phyloP scores from a whole-genome alignment of 2,797 vertebrate species.

The Coccyzus lansbergi region DNA sequence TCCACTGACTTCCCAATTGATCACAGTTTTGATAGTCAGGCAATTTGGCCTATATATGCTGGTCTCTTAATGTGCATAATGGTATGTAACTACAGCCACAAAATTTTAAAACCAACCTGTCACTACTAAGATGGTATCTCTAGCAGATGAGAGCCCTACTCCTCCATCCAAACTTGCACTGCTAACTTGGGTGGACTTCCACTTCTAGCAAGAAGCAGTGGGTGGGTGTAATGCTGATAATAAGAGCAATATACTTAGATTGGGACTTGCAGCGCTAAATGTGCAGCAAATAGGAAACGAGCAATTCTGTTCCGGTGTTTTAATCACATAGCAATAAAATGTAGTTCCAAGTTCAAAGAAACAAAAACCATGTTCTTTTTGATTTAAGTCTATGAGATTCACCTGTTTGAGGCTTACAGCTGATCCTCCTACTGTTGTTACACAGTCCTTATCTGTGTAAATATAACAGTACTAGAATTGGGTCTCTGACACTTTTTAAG shows the following conservation, averaged over 20 bases:
- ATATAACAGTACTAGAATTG: slow-evolving; percentile 22
- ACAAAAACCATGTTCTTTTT: slow-evolving; percentile 42
- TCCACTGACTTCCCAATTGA: background rate
- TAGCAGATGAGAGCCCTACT: background rate
- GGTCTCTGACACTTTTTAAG: slow-evolving; percentile 20
- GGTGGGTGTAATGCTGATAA: background rate
- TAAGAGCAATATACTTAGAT: background rate
- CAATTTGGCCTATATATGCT: background rate
- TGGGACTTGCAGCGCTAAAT: slow-evolving; percentile 53
- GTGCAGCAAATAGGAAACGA: slow-evolving; percentile 34
- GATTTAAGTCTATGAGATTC: slow-evolving; percentile 44
- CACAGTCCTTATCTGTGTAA: background rate
- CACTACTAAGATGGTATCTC: background rate
- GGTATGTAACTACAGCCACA: background rate
- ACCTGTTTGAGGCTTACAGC: background rate
- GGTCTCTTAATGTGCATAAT: background rate
- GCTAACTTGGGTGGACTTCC: background rate
- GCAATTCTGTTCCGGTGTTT: slow-evolving; percentile 41
- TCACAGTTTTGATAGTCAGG: background rate
- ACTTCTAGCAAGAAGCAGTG: background rate
- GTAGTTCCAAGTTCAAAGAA: slow-evolving; percentile 29
- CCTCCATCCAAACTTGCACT: background rate
- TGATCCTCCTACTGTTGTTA: slow-evolving; percentile 47
- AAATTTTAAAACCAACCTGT: background rate
- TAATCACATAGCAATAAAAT: slow-evolving; percentile 44